Percentiles rank a stretch among this genome's conserved stretches.
phyloP scores from a whole-genome alignment of 2,113 vertebrate species.

The Scophthalmus maximus region DNA sequence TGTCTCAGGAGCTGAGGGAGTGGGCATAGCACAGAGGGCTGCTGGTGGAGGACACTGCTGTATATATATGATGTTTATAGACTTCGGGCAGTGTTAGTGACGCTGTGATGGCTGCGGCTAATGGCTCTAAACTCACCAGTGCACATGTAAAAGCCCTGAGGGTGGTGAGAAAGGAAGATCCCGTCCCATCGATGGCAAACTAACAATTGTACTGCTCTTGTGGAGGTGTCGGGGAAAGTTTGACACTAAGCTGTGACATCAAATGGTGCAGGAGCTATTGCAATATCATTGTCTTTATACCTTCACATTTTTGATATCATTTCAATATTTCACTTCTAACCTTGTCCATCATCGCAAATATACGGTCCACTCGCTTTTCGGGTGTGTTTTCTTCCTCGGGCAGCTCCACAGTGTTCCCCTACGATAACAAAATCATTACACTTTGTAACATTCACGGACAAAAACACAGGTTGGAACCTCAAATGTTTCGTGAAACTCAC shows the following conservation, averaged over 20 bases:
- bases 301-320: background rate
- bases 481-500: conserved; percentile 79
- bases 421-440: conserved; percentile 31
- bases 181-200: conserved; percentile 24
- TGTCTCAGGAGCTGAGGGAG: conserved; percentile 37
- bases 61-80: conserved; percentile 63
- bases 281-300: background rate
- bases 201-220: background rate
- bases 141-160: conserved; percentile 30
- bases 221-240: background rate
- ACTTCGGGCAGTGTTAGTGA: conserved; percentile 64
- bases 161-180: conserved; percentile 42
- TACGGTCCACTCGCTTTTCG: conserved; percentile 95
- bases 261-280: background rate
- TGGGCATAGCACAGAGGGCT: conserved; percentile 28
- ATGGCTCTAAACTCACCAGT: conserved; percentile 50
- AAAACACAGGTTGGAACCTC: background rate
- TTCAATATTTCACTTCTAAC: conserved; percentile 69
- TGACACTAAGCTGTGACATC: background rate
- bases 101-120: conserved; percentile 47
- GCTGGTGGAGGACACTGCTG: conserved; percentile 26
- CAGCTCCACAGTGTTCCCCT: conserved; percentile 98
- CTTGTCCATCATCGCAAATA: conserved; percentile 99
- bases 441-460: background rate
- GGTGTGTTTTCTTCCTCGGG: conserved; percentile 98